Base-by-base conservation (phyloP, 2,888 invertebrate genomes). In the Gastrophysa polygoni region DNA sequence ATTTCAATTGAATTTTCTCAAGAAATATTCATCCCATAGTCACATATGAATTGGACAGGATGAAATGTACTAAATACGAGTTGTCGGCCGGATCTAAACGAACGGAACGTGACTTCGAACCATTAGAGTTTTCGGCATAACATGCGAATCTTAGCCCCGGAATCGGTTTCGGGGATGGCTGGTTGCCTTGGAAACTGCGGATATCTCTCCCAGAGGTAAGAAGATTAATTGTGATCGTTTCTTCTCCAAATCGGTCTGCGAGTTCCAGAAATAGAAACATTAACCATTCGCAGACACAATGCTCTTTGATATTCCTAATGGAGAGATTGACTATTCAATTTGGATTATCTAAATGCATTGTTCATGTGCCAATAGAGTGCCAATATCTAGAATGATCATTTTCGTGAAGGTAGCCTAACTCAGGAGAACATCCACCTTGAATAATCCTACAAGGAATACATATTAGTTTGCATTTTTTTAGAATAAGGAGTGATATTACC, bases 171-270 rank as follows among this genome's bases (percentile, higher is more conserved):
- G n/a, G 14, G 14, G 3, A 38, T 14, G 14, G 6, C 38, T 38
- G 38, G 38, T 38, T 38, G 38, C 14, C 14, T n/a, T 38, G 38
- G 38, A 38, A 38, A 38, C 38, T 38, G 10, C 57, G 66, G 78
- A 79, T 80, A 80, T 80, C 77, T 80, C 76, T 79, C 79, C 80
- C 80, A 78, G 77, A 80, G 79, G 80, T 80, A 80, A 80, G 78
- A 79, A 80, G 80, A 81, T 81, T 81, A 81, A 81, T 81, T 80
- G 80, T 77, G 77, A 78, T 77, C 79, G 80, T 80, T 80, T 79
- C 80, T 80, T 80, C 79, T 80, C 78, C 78, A 80, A 79, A 81
- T 80, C 80, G 78, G 77, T 75, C 78, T 76, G 77, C 78, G 78
- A 77, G 76, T 78, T 78, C 78, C 77, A 76, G 80, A 80, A 80